Evolutionary conservation across 2,888 invertebrate genomes (phyloP), one percentile per base, ranked within the genome.

Genomic region (Lycaena phlaeas): DNA sequence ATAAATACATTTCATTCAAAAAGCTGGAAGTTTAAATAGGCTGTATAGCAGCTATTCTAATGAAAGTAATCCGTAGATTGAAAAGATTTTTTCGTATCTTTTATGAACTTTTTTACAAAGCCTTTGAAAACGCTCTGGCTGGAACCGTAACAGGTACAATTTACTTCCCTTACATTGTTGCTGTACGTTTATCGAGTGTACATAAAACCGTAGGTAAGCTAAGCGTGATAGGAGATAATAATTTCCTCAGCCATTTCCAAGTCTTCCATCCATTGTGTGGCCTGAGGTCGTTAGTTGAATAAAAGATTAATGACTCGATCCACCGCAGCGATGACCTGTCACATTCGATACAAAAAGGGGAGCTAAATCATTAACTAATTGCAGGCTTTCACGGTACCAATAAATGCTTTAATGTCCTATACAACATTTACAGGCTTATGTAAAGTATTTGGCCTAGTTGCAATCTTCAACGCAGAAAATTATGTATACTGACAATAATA

Each of bases 271-370:
- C 75, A 70, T 56, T 61, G 52, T 57, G 46, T 42, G 45, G 51
- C 47, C 57, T 59, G 51, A 61, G 56, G 61, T 48, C 53, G 57
- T 61, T 68, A 65, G 68, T 68, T 74, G 76, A 76, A 74, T 72
- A 65, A 65, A 76, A 75, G 78, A 79, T 79, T 79, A 75, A 81
- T 79, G 78, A 68, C 54, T 50, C 53, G 46, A 51, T 55, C 59
- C 56, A 54, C 58, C 64, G 68, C 68, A 68, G 52, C 62, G 60
- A 68, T 69, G 64, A 57, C 64, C 64, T 64, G 70, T 68, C 70
- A 64, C 58, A 54, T 60, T 49, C 56, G 55, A 56, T 63, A 62
- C 57, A 61, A 68, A 64, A 61, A 49, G 47, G 48, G 48, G 52
- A 48, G 50, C 50, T 50, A 43, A 57, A 61, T 66, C 56, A 59